Base-by-base conservation (phyloP, 2,113 vertebrate genomes). In the Barnardius zonarius region DNA sequence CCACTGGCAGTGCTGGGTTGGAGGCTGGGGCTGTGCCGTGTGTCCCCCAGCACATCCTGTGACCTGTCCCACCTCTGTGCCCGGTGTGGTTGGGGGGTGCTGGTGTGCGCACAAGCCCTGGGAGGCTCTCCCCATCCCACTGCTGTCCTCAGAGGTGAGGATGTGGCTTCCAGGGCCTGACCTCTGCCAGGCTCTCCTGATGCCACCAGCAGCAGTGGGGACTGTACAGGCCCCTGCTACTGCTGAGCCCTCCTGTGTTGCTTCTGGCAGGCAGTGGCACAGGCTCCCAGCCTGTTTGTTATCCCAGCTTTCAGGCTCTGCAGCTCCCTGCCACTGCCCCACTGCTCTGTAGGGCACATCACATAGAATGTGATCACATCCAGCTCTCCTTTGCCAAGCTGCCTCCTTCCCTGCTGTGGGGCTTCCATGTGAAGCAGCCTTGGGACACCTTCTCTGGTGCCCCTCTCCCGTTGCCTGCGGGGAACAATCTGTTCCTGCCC, bases 221-320 rank as follows among this genome's bases (percentile, higher is more conserved):
- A 31, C 61, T 28, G 9, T 6, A 0, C 13, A 30, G 28, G 5
- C 33, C 76, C 17, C 74, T 64, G 35, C 9, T 17, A 0, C 0
- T 44, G 39, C 86, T 31, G 62, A 73, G 48, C 86, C 57, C 37
- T 5, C 15, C 46, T 13, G 11, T 5, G 20, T 17, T 62, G 14
- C 25, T 39, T 19, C 57, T 27, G 76, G 66, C 13, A 6, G 51
- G 41, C 25, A 31, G 62, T 10, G 39, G 4, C 62, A 27, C 0
- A 1, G 57, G 19, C 31, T 67, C 41, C 52, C 52, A 46, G 48
- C 72, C 70, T 30, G 9, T 22, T 52, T 2, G 2, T 13, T 19
- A 14, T 7, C 72, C 81, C 39, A 8, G 1, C 4, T 4, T 33
- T 37, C 1, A 12, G 84, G 84, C 62, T 2, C 2, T n/a, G 61